Base-by-base conservation (phyloP, 2,888 invertebrate genomes). In the Lucinisca nassula region DNA sequence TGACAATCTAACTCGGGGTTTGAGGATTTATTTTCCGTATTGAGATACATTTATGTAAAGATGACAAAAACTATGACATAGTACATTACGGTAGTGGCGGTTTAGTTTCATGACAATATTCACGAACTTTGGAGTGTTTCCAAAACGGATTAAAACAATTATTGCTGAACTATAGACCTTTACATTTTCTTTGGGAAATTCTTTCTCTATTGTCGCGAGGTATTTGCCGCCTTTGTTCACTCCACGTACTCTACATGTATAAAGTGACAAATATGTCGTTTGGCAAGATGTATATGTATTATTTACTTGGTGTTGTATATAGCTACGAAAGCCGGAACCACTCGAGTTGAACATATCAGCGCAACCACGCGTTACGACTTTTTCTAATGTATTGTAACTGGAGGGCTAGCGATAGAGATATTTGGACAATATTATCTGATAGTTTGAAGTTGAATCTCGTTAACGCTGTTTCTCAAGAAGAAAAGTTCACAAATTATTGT, bases 11-110 rank as follows among this genome's bases (percentile, higher is more conserved):
- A 27, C 27, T 24, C 6, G 4, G 58, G 58, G 24, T 27, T 58
- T 27, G n/a, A n/a, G 58, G 58, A 58, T 58, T 58, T 58, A 58
- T 58, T 58, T 58, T 58, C 58, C 58, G 58, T 27, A 21, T 58
- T 58, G 21, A 58, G 58, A 58, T 58, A 58, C 24, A 51, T 24
- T 6, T 2, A 27, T 24, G 27, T 14, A 58, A n/a, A 58, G 58
- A n/a, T n/a, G 58, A 58, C 58, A 58, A 14, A 40, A 27, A 21
- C 27, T 58, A 21, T 58, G 58, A 58, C 58, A 58, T 24, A 17
- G n/a, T n/a, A n/a, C n/a, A 10, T 58, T 58, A 27, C 27, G 58
- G 27, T 27, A 27, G 58, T 8, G 27, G 58, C 27, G 58, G 58
- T 58, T 58, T 10, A 24, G 12, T 58, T 51, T 58, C 8, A 58